Percentiles rank a stretch among this genome's conserved stretches.
These are phyloP conservation scores for Sarcophaga variegata DNA, from an alignment of 2,888 invertebrate genomes.

Conservation along the genomic window DNA sequence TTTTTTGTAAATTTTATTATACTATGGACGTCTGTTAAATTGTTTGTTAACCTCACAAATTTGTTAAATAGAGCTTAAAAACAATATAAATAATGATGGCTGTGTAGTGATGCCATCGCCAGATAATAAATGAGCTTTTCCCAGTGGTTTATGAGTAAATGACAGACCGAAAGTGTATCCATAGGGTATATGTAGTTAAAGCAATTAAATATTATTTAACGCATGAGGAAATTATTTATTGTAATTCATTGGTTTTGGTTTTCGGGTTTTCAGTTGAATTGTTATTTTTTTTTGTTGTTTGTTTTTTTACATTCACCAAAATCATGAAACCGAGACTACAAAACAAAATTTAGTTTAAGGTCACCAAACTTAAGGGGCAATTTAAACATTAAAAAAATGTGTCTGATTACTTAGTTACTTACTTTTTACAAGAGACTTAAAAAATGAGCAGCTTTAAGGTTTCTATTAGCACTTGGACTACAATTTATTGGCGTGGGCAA, in stretches of 20 bases:
- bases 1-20: no score
- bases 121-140: no score
- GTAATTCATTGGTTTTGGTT: not conserved
- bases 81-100: no score
- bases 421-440: not conserved
- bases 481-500: not conserved
- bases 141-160: no score
- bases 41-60: no score
- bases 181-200: not conserved
- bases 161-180: no score
- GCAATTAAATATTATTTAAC: slow-evolving; percentile 31
- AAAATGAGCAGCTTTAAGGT: slow-evolving; percentile 18
- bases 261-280: no score
- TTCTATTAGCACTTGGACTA: not conserved
- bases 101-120: no score
- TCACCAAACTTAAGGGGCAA: slow-evolving; percentile 19
- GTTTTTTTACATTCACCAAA: not conserved
- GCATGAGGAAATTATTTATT: slow-evolving; percentile 28
- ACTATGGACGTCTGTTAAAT: no score
- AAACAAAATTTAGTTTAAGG: slow-evolving; percentile 41
- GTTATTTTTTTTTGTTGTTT: no score
- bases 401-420: not conserved
- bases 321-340: not conserved
- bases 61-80: no score
- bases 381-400: not conserved